Evolutionary conservation across 2,888 invertebrate species (phyloP).

Genomic region (Coelogynopora nodosa): DNA sequence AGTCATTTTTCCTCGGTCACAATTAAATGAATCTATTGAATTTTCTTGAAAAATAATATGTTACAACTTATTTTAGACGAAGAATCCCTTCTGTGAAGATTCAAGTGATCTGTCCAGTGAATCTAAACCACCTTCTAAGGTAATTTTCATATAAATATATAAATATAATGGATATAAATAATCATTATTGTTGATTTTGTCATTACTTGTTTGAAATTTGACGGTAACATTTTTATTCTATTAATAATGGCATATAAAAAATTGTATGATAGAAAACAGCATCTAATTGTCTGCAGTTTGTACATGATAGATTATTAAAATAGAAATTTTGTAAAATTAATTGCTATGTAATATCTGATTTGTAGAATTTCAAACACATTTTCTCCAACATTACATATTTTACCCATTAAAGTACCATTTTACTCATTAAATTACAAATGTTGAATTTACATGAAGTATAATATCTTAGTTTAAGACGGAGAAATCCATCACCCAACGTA

Average conservation of each 20-base stretch:
- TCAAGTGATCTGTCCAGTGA: not conserved
- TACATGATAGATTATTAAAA: not conserved
- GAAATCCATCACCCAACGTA: not conserved
- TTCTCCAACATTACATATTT: no score
- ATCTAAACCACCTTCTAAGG: not conserved
- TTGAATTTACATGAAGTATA: not conserved
- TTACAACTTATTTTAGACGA: not conserved
- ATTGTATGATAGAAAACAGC: not conserved
- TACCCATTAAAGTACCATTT: no score
- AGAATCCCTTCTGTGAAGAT: not conserved
- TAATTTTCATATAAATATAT: not conserved
- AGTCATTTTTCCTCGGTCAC: not conserved
- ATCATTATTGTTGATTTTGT: not conserved
- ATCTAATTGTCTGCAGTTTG: not conserved
- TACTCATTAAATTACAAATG: not conserved
- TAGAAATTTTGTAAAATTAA: not conserved
- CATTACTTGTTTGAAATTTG: not conserved
- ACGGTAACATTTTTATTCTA: not conserved
- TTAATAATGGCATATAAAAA: not conserved
- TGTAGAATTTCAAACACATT: not conserved
- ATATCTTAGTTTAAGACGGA: not conserved
- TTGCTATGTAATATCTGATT: not conserved
- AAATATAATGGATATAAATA: not conserved
- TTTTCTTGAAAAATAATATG: not conserved
- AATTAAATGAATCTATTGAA: not conserved